Base-by-base conservation (phyloP, 2,888 invertebrate genomes). In the Punctoribates punctum region DNA sequence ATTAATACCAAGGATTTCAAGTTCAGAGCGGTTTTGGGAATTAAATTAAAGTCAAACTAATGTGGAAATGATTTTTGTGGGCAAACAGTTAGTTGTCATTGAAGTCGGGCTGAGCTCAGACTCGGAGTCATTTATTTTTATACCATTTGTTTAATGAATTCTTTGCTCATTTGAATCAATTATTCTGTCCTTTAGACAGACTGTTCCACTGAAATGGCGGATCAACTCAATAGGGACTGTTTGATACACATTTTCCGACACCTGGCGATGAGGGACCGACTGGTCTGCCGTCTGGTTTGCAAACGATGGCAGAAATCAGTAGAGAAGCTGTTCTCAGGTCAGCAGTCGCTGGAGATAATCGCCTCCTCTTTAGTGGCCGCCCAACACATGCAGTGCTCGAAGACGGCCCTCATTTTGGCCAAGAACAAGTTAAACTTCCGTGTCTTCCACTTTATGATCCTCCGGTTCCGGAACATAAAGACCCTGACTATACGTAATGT, bases 241-340 rank as follows among this genome's bases (percentile, higher is more conserved):
- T 60, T 76, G 73, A 23, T 73, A 42, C 51, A 51, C 1, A 54
- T 76, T 6, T 54, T 76, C 73, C 23, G 48, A 9, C 34, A 76
- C 25, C 29, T 76, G 42, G 73, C 76, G 13, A 76, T 76, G 73
- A n/a, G 25, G n/a, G 76, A 76, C 29, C 54, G 48, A 65, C 54
- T 76, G n/a, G 17, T 23, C 46, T 76, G 76, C 38, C 76, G 76
- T 42, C 57, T 73, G 20, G 76, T 76, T 13, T 76, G 73, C 34
- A 23, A 73, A n/a, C 48, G 54, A 62, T 76, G 76, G 76, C 27
- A 34, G 42, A 13, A n/a, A 11, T 27, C 73, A 2, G 38, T 73
- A 1, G 76, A 76, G 23, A 54, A 62, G 42, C 46, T 76, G 60
- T 54, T 73, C 29, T 29, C 29, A 15, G 76, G 73, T 9, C 73